phyloP scores from a whole-genome alignment of 2,797 vertebrate genomes.

The Pipistrellus pygmaeus region DNA sequence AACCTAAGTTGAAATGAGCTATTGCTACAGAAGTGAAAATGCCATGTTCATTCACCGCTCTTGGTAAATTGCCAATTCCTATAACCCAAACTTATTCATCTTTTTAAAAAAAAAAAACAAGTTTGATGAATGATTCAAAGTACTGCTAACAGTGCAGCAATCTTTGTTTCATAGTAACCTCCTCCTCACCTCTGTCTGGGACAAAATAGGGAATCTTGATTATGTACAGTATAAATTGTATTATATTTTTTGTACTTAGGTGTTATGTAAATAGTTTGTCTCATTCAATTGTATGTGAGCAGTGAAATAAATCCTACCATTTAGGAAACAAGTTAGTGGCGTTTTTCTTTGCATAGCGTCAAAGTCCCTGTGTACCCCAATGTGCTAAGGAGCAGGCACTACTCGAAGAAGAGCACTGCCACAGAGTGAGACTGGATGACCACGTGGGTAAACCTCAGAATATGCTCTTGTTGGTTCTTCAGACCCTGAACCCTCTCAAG shows the following conservation, averaged over 20 bases:
- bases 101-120: neutral
- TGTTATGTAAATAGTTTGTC: slow-evolving; percentile 81
- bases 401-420: rapidly evolving
- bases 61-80: neutral
- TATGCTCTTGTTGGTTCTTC: neutral
- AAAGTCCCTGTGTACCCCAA: rapidly evolving
- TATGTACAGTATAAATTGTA: slow-evolving; percentile 80
- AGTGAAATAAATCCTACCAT: slow-evolving; percentile 75
- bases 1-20: neutral
- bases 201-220: slow-evolving; percentile 41
- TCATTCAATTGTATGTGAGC: slow-evolving; percentile 74
- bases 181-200: neutral
- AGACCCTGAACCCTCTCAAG: too few relatives aligned
- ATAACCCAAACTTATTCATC: neutral
- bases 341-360: neutral
- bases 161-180: neutral
- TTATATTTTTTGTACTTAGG: slow-evolving; percentile 84
- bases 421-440: neutral
- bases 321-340: slow-evolving; percentile 59
- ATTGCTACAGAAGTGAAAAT: neutral
- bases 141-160: neutral
- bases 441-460: too few relatives aligned
- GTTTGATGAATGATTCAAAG: neutral
- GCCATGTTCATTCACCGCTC: neutral
- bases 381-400: rapidly evolving